A percentile compares a stretch with the other conserved stretches of the same genome.
phyloP scores from a whole-genome alignment of 1,140 invertebrate species.

The Drosophila parabipectinata region DNA sequence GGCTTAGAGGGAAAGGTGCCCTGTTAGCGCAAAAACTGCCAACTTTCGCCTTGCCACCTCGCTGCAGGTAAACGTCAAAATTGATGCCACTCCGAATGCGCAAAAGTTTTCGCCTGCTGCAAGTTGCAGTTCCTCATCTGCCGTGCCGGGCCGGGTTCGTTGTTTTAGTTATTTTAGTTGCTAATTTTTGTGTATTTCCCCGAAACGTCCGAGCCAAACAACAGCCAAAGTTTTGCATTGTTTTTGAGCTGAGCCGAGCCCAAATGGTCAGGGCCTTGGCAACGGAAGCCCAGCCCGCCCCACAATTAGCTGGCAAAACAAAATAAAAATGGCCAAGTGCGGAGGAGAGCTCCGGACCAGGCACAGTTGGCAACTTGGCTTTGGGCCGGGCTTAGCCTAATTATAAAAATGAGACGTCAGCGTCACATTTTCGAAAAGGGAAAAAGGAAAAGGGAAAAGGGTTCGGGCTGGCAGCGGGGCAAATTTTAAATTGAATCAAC shows the following conservation, averaged over 20 bases:
- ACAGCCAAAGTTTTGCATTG: conserved; percentile 48
- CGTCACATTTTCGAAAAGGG: conserved; percentile 55
- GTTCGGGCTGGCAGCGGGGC: conserved; percentile 9
- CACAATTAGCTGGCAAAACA: conserved; percentile 35
- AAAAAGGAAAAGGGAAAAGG: conserved; percentile 3
- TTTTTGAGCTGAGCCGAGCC: conserved; percentile 18
- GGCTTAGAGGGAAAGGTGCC: conserved; percentile 49
- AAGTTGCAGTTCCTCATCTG: conserved; percentile 28
- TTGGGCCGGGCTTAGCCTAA: conserved; percentile 74
- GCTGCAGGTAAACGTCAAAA: conserved; percentile 83
- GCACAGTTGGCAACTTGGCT: conserved; percentile 71
- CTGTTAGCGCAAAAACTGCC: conserved; percentile 31
- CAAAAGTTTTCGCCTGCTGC: conserved; percentile 55
- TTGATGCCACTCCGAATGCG: conserved; percentile 80
- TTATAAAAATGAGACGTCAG: conserved; percentile 72
- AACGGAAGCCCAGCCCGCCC: conserved; percentile 4
- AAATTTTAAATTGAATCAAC: conserved; percentile 77
- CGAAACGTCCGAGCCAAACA: conserved; percentile 43
- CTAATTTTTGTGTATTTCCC: conserved; percentile 33
- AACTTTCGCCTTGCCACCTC: conserved; percentile 44
- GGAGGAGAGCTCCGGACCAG: conserved; percentile 13
- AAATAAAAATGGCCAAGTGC: conserved; percentile 24
- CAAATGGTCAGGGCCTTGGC: background rate
- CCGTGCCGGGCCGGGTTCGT: background rate
- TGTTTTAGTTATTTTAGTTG: conserved; percentile 15